Conservation (phyloP, 2,888 invertebrate genomes). For the Callinectes sapidus region DNA sequence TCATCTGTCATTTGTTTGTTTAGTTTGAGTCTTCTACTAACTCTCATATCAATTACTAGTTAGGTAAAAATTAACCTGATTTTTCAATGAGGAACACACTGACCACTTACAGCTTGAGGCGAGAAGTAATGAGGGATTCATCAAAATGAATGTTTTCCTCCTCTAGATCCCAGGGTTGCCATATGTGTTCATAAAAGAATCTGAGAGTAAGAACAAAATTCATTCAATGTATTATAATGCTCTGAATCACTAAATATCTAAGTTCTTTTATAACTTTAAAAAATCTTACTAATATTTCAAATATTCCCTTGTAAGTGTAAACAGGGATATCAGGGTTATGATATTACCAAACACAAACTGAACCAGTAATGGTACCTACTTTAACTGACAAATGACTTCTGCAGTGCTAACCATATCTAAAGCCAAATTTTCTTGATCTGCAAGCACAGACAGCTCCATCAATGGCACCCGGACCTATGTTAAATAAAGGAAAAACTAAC, state of each 20-base stretch:
- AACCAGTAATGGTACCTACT: constrained; percentile 44
- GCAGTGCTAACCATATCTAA: constrained; percentile 67
- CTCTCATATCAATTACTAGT: background rate
- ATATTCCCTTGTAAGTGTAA: background rate
- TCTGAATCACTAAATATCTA: no score
- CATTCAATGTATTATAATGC: no score
- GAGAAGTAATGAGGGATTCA: constrained; percentile 40
- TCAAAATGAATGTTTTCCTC: constrained; percentile 61
- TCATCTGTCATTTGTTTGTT: background rate
- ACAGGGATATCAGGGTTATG: background rate
- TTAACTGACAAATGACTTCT: constrained; percentile 67
- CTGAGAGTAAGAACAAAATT: background rate
- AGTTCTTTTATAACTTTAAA: no score
- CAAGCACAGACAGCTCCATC: constrained; percentile 62
- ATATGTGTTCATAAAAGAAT: constrained; percentile 70
- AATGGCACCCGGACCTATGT: constrained; percentile 58
- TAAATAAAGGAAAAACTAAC: background rate
- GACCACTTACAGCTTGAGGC: constrained; percentile 57
- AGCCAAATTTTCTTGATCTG: constrained; percentile 66
- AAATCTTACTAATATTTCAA: background rate
- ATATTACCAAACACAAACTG: background rate
- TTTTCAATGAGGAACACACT: background rate
- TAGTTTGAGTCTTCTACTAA: background rate
- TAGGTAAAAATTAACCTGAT: background rate
- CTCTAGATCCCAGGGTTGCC: constrained; percentile 64